Base-by-base conservation (phyloP, 92 coral and sea anemone species). In the Heteractis magnifica region DNA sequence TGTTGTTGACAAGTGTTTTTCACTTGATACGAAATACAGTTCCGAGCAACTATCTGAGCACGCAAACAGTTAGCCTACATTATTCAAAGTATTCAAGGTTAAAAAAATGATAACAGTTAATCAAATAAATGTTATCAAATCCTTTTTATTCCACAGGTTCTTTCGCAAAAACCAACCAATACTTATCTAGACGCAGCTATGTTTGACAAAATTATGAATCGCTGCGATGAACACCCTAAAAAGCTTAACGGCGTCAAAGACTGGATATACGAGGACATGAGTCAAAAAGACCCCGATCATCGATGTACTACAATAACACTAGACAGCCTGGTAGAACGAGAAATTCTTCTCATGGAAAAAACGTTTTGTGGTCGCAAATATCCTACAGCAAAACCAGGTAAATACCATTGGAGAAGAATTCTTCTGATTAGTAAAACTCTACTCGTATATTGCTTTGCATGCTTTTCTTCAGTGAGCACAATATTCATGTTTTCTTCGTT, bases 361-460 rank as follows among this genome's bases (percentile, higher is more conserved):
- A 52, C 74, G 19, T 65, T 83, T 64, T 85, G 92, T 11, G 23
- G 73, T 5, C 79, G 74, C 55, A 89, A 83, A 59, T 91, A 89
- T 49, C 94, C 94, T 26, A 91, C 92, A 14, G 52, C 87, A 13
- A 86, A 89, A 11, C 86, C 90, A 82, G 94, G 94, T 91, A 60
- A 21, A 11, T 49, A 74, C 44, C 44, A 34, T 12, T 72, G 41
- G 5, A 5, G 56, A 18, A n/a, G 16, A 58, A 11, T 12, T 58
- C 19, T 11, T 12, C n/a, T 18, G 23, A 16, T 23, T 16, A 15
- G 71, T 10, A 64, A 18, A 6, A 10, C 7, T 64, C n/a, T 64
- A 16, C 26, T 18, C 8, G n/a, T 64, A 3, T 10, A 64, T 64
- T 0, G 26, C 19, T 0, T 19, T 6, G 52, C 44, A 44, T 13